phyloP scores from a whole-genome alignment of 92 coral and sea anemone species.

The Epizoanthus scotinus region DNA sequence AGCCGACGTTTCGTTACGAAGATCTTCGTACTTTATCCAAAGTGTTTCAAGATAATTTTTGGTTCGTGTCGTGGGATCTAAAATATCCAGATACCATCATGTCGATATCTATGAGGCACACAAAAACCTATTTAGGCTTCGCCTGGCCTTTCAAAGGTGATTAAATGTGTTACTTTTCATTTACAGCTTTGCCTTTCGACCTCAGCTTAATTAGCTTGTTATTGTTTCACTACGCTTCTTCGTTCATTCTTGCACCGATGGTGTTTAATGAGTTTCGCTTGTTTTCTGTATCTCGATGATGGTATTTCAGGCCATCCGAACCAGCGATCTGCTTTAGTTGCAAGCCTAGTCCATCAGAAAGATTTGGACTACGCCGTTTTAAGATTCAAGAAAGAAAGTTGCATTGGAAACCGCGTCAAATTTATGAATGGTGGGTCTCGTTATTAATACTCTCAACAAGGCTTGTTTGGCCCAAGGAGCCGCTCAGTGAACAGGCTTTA shows the following conservation, averaged over 20 bases:
- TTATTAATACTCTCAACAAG: conserved; percentile 46
- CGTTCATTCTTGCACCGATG: conserved; percentile 16
- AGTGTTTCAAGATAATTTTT: conserved; percentile 30
- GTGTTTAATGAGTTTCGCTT: conserved; percentile 6
- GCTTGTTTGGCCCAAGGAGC: too few species aligned
- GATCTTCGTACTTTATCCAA: conserved; percentile 33
- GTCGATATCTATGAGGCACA: background rate
- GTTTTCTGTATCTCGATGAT: conserved; percentile 38
- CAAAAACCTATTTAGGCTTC: conserved; percentile 26
- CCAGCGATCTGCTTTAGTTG: conserved; percentile 3
- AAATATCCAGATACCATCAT: too few species aligned
- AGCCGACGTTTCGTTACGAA: conserved; percentile 22
- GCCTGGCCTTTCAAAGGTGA: background rate
- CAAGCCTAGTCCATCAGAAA: conserved; percentile 21
- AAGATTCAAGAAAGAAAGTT: conserved; percentile 16
- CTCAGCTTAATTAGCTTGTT: conserved; percentile 27
- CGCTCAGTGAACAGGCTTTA: too few species aligned
- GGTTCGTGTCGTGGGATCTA: conserved; percentile 39
- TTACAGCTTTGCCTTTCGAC: conserved; percentile 32
- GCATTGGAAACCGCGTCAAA: conserved; percentile 35
- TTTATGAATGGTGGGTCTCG: conserved; percentile 41
- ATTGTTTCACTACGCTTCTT: conserved; percentile 37
- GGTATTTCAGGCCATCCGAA: conserved; percentile 38
- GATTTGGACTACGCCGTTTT: conserved; percentile 22
- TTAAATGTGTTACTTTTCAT: background rate